A percentile compares a stretch with the other conserved stretches of the same genome.
Conservation (phyloP, 2,888 invertebrate genomes). For the Plagodis pulveraria region DNA sequence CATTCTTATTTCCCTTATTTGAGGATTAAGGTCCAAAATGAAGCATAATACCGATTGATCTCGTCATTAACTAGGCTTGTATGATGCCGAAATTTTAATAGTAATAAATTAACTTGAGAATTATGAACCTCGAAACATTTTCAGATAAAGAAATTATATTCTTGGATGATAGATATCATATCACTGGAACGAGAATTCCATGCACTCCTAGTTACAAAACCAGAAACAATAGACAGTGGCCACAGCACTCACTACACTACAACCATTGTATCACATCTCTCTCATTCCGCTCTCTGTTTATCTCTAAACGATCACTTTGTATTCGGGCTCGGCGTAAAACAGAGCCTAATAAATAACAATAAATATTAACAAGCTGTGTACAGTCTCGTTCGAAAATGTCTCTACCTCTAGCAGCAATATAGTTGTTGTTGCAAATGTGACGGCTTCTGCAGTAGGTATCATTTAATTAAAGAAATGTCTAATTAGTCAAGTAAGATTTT, state of each 20-base stretch:
- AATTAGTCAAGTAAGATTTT: no score
- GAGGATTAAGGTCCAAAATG: no score
- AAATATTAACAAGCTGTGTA: constrained; percentile 37
- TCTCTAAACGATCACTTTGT: constrained; percentile 25
- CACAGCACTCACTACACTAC: not conserved
- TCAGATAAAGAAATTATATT: no score
- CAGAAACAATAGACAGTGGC: constrained; percentile 5
- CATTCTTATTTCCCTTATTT: no score
- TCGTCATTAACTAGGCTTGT: no score
- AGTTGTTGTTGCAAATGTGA: not conserved
- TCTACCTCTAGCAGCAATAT: not conserved
- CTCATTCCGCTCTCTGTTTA: constrained; percentile 16
- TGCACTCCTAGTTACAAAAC: not conserved
- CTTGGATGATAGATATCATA: no score
- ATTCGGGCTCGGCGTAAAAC: constrained; percentile 32
- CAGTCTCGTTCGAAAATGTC: constrained; percentile 13
- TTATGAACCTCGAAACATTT: no score
- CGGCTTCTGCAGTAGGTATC: constrained; percentile 2
- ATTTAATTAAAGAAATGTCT: constrained; percentile 2
- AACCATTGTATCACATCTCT: constrained; percentile 10
- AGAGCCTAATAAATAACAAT: constrained; percentile 44
- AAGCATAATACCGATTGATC: no score
- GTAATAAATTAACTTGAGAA: no score
- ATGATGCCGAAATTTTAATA: no score
- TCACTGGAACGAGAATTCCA: not conserved